These are phyloP conservation scores for Mythimna pallens DNA, from an alignment of 2,888 invertebrate genomes.

Conservation along the genomic window DNA sequence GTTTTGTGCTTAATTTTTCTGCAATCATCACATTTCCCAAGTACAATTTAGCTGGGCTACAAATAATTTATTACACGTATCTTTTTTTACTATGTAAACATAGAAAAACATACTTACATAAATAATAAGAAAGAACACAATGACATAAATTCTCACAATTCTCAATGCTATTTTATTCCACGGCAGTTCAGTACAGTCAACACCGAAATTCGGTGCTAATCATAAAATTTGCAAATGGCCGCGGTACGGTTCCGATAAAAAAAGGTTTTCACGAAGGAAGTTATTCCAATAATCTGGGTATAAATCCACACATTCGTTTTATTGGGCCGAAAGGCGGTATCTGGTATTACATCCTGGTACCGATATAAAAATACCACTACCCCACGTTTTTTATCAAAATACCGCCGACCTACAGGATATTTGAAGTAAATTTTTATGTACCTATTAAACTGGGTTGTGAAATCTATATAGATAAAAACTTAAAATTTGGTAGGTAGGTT, in stretches of 20 bases:
- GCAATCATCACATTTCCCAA: too few species aligned
- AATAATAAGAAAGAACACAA: not conserved
- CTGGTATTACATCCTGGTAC: conserved; percentile 27
- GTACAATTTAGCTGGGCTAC: too few species aligned
- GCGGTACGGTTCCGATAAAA: conserved; percentile 17
- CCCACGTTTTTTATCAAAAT: conserved; percentile 57
- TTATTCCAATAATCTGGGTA: conserved; percentile 58
- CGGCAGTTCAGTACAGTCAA: not conserved
- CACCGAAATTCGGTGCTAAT: conserved; percentile 2
- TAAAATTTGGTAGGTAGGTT: too few species aligned
- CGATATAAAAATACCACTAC: conserved; percentile 65
- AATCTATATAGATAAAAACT: too few species aligned
- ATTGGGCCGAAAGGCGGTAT: conserved; percentile 51
- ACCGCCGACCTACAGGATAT: conserved; percentile 21
- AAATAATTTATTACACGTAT: too few species aligned
- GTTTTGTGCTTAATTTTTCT: too few species aligned
- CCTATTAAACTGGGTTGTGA: conserved; percentile 15
- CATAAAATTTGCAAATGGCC: conserved; percentile 45
- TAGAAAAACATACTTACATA: too few species aligned
- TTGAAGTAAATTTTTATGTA: conserved; percentile 47
- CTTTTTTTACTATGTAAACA: not conserved
- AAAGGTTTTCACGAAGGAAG: conserved; percentile 25
- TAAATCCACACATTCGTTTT: conserved; percentile 55
- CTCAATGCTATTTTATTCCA: not conserved
- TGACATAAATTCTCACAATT: not conserved